phyloP scores from a whole-genome alignment of 1,140 invertebrate species.

The Caerostris darwini region DNA sequence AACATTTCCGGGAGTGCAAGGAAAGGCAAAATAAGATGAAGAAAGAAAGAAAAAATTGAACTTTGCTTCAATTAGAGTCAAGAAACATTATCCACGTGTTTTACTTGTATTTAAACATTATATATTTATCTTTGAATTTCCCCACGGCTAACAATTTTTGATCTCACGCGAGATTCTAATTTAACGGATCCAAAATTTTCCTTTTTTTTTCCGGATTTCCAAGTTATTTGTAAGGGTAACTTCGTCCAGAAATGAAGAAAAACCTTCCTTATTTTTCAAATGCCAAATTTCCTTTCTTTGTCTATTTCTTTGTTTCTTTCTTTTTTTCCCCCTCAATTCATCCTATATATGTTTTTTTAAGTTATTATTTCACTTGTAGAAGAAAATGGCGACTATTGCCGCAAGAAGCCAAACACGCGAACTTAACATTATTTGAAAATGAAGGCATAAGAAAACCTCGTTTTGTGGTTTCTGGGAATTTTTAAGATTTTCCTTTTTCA shows the following conservation, averaged over 20 bases:
- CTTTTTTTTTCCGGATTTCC: not conserved
- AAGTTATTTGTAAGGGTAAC: not conserved
- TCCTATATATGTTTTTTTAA: too few relatives aligned
- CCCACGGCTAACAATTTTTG: not conserved
- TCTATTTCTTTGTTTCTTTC: not conserved
- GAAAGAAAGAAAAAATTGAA: not conserved
- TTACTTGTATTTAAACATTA: not conserved
- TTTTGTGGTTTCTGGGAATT: not conserved
- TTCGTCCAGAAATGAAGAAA: not conserved
- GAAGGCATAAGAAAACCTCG: not conserved
- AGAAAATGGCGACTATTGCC: not conserved
- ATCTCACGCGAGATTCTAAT: constrained; percentile 10
- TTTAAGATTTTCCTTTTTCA: not conserved
- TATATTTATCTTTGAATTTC: constrained; percentile 12
- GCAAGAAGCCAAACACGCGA: not conserved
- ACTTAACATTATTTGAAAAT: constrained; percentile 16
- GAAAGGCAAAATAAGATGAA: too few relatives aligned
- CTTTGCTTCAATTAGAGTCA: not conserved
- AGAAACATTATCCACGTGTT: not conserved
- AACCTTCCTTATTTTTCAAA: not conserved
- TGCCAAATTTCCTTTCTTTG: not conserved
- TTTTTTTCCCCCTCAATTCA: not conserved
- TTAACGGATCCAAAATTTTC: not conserved
- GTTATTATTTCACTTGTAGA: not conserved
- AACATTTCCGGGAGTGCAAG: too few relatives aligned